Evolutionary conservation across 2,113 vertebrate species (phyloP), one percentile per base, ranked within the genome.

Genomic region (Entelurus aequoreus): DNA sequence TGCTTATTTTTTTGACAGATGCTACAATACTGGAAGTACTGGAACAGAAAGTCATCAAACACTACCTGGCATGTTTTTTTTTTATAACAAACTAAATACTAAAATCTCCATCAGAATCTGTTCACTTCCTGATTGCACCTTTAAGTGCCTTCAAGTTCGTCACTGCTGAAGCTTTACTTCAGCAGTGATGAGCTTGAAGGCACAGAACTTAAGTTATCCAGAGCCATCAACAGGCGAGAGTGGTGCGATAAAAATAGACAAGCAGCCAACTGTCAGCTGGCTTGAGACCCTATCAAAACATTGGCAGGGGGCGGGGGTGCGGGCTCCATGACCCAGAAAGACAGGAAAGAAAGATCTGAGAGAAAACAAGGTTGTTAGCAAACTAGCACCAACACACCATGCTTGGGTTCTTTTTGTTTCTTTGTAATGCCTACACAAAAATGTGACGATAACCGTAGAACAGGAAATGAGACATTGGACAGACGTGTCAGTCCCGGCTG

Each of bases 241-340:
- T 67, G 62, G 59, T 4, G 46, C 57, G 67, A 65, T 81, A 72
- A 75, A 87, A 84, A 87, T 87, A 88, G 81, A 66, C 58, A 10
- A 2, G 11, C 48, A 71, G 75, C 70, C 66, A 71, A 76, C 62
- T 35, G 74, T 77, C 66, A 78, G 74, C 48, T 36, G 50, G 76
- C 78, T 79, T 67, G 74, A 84, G 84, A 74, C 68, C 63, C 67
- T 70, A 82, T 72, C 75, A 71, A 78, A 82, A 78, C 67, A 78
- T 66, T 19, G 55, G 19, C 16, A 57, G 55, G 4, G 42, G 11
- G 42, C 11, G 11, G 47, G 37, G 6, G 64, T 15, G 59, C 38
- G 64, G 53, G 65, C 60, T 52, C 71, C 70, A 54, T 66, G 69
- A 74, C 73, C 61, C 78, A 54, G 54, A 59, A 54, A 72, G 36